Percentiles rank a stretch among this genome's conserved stretches.
These are phyloP conservation scores for Bellardia bayeri DNA, from an alignment of 2,888 invertebrate species.

Conservation along the genomic window DNA sequence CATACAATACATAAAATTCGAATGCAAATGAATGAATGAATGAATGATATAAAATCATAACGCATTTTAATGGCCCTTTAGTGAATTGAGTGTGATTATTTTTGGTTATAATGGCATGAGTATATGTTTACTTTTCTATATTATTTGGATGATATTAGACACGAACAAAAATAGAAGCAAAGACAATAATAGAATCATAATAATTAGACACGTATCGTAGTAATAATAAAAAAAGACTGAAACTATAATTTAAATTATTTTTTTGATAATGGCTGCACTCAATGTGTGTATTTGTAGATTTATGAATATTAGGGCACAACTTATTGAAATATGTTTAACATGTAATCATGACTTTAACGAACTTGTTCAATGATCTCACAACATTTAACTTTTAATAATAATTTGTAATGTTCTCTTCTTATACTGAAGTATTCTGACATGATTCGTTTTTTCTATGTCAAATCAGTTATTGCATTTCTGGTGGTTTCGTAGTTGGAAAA, in stretches of 20 bases:
- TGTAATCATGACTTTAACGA: no score
- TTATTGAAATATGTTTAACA: neutral
- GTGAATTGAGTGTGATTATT: slow-evolving; percentile 59
- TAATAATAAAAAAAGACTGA: slow-evolving; percentile 48
- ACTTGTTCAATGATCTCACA: no score
- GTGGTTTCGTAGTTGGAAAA: no score
- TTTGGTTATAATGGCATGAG: neutral
- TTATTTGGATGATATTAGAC: slow-evolving; percentile 24
- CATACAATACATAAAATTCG: slow-evolving; percentile 30
- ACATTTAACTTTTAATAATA: no score
- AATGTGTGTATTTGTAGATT: neutral
- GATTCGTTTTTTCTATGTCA: no score
- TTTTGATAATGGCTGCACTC: neutral
- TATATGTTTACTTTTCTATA: neutral
- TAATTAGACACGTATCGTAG: slow-evolving; percentile 66
- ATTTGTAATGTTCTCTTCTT: no score
- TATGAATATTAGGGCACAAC: slow-evolving; percentile 1
- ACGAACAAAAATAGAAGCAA: neutral
- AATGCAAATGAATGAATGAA: slow-evolving; percentile 47
- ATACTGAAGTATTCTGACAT: no score
- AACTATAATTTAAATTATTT: slow-evolving; percentile 38
- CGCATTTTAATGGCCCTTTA: slow-evolving; percentile 56
- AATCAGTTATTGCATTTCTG: no score
- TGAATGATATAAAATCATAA: slow-evolving; percentile 52
- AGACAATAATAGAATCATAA: slow-evolving; percentile 8